Percentiles rank a stretch among this genome's conserved stretches.
Conservation (phyloP, 2,113 vertebrate species). For the Neofelis nebulosa region DNA sequence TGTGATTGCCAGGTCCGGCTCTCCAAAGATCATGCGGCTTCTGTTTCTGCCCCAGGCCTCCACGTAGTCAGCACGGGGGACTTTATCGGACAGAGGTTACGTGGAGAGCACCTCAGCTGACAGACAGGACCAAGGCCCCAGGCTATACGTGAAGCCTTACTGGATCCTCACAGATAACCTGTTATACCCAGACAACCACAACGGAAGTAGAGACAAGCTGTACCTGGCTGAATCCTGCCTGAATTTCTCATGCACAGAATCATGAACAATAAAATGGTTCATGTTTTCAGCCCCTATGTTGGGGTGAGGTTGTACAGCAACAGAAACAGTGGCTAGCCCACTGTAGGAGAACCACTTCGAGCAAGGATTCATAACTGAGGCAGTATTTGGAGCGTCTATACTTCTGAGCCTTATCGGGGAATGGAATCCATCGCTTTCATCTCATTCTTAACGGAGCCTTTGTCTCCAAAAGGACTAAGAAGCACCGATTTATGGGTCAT, state of each 20-base stretch:
- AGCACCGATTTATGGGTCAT: background rate
- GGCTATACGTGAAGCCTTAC: fast-evolving
- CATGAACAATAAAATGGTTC: background rate
- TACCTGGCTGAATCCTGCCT: no score
- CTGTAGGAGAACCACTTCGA: background rate
- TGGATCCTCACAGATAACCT: background rate
- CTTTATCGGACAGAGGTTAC: background rate
- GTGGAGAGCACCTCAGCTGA: fast-evolving
- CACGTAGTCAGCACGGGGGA: background rate
- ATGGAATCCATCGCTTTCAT: background rate
- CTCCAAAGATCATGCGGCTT: background rate
- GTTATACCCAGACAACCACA: fast-evolving
- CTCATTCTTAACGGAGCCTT: background rate
- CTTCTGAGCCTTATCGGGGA: background rate
- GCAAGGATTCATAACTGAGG: background rate
- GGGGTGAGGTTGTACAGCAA: background rate
- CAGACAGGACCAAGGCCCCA: background rate
- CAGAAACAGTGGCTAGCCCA: background rate
- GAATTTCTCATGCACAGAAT: background rate
- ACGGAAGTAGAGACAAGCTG: background rate
- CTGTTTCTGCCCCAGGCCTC: background rate
- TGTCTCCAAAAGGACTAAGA: background rate
- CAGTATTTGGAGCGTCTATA: background rate
- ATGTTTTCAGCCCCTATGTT: background rate
- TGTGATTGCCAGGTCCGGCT: no score